phyloP scores from a whole-genome alignment of 1,140 invertebrate species.

The Luehdorfia chinensis region DNA sequence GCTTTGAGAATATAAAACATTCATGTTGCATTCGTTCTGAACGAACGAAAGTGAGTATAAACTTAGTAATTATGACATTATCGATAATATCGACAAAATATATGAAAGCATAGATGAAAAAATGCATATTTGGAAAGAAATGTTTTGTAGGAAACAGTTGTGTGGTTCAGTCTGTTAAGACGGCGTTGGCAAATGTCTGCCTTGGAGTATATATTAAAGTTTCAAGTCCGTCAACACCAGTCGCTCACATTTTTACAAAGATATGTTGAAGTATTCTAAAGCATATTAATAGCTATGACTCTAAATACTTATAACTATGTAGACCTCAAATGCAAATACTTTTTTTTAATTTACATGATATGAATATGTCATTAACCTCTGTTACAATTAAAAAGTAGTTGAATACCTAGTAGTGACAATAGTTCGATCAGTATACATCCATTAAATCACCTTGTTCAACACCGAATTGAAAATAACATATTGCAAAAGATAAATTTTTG shows the following conservation, averaged over 20 bases:
- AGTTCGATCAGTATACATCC: slow-evolving; percentile 29
- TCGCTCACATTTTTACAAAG: slow-evolving; percentile 64
- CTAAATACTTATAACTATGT: slow-evolving; percentile 73
- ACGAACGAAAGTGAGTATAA: slow-evolving; percentile 23
- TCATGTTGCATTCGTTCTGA: slow-evolving; percentile 25
- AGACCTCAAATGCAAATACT: slow-evolving; percentile 77
- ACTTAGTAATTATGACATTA: slow-evolving; percentile 17
- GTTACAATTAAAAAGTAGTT: slow-evolving; percentile 60
- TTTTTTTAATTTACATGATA: slow-evolving; percentile 76
- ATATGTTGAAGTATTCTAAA: slow-evolving; percentile 76
- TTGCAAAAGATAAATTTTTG: slow-evolving; percentile 6
- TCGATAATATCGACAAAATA: slow-evolving; percentile 38
- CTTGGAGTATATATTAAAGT: slow-evolving; percentile 19
- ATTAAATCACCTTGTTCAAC: slow-evolving; percentile 5
- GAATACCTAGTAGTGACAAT: slow-evolving; percentile 50
- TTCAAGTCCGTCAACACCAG: slow-evolving; percentile 32
- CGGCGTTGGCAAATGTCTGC: slow-evolving; percentile 17
- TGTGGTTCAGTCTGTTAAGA: slow-evolving; percentile 37
- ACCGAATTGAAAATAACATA: slow-evolving; percentile 5
- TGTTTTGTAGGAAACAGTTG: slow-evolving; percentile 26
- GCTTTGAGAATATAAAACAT: slow-evolving; percentile 47
- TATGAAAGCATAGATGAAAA: slow-evolving; percentile 50
- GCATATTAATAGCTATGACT: slow-evolving; percentile 72
- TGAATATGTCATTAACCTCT: slow-evolving; percentile 74
- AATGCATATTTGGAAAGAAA: slow-evolving; percentile 69